Evolutionary conservation across 1,140 invertebrate genomes (phyloP), one percentile per base, ranked within the genome.

Genomic region (Mylabris phalerata): DNA sequence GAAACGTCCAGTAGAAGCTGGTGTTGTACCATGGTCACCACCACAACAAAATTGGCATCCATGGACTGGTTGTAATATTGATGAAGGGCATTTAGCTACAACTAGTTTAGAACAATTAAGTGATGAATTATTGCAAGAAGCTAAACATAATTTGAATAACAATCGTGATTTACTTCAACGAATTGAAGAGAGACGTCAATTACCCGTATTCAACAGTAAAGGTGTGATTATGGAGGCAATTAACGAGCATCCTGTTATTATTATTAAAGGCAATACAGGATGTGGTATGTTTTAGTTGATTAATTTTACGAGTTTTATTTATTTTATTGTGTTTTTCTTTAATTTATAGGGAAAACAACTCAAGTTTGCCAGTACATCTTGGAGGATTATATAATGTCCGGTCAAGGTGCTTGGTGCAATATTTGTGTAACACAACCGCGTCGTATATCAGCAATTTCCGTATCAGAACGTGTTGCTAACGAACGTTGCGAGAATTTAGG

Each of bases 31-130:
- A 2, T 98, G 95, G 95, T 92, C 92, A 2, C 96, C 97, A 1
- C 95, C 95, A 0, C 84, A 89, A 61, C 82, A 82, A 9, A 98
- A 98, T 75, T 98, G 95, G 95, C 96, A 98, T 77, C 87, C 95
- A 6, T 98, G 95, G 95, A 88, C 84, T 25, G 86, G 84, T 0
- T 93, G 90, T 67, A 98, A 98, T 71, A 96, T 98, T 67, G 95
- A 93, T 68, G 89, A 92, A 70, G 71, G 93, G 87, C 49, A 92
- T 7, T 75, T 98, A 43, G 90, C 94, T 2, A 81, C 81, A 6
- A 82, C 84, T 0, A 77, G 80, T 4, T 77, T 98, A 61, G 91
- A 95, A 25, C 76, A 89, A 47, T 81, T 98, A 3, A 95, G 92
- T 63, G 73, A 82, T 5, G 86, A 95, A 58, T 78, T 98, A 46